phyloP scores from a whole-genome alignment of 1,140 invertebrate species.

The Helicoverpa armigera region DNA sequence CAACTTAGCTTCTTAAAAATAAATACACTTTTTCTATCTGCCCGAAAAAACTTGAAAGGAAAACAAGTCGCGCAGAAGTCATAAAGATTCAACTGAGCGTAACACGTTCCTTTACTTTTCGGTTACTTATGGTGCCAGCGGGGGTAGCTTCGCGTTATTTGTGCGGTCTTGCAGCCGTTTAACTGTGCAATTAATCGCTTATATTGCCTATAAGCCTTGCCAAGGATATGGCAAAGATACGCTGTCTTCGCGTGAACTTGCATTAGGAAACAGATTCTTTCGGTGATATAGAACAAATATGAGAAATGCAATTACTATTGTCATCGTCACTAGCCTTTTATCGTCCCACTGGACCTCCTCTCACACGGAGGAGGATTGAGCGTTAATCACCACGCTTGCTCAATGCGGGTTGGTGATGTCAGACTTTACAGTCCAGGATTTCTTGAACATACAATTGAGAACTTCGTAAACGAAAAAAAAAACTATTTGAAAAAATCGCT shows the following conservation, averaged over 20 bases:
- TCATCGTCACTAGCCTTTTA: too few relatives aligned
- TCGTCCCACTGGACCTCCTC: too few relatives aligned
- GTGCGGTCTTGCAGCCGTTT: slow-evolving; percentile 15
- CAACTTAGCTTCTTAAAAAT: neutral
- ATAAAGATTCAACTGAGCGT: slow-evolving; percentile 41
- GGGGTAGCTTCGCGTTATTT: slow-evolving; percentile 33
- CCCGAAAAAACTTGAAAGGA: slow-evolving; percentile 11
- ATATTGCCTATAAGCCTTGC: slow-evolving; percentile 2
- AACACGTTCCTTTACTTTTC: slow-evolving; percentile 27
- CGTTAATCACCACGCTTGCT: too few relatives aligned
- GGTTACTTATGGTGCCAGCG: slow-evolving; percentile 13
- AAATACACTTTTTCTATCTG: slow-evolving; percentile 2
- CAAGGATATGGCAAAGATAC: neutral
- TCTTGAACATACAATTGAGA: too few relatives aligned
- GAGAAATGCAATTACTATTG: too few relatives aligned
- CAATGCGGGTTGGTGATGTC: too few relatives aligned
- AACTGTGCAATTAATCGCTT: slow-evolving; percentile 22
- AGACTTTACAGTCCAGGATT: too few relatives aligned
- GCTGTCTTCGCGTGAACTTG: neutral
- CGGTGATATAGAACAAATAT: too few relatives aligned
- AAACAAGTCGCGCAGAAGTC: slow-evolving; percentile 18
- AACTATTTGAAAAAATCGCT: neutral
- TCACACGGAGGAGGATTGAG: too few relatives aligned
- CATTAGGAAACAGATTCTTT: too few relatives aligned
- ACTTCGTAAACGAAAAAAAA: too few relatives aligned